Evolutionary conservation across 2,113 vertebrate species (phyloP), one percentile per base, ranked within the genome.

Genomic region (Apus apus): DNA sequence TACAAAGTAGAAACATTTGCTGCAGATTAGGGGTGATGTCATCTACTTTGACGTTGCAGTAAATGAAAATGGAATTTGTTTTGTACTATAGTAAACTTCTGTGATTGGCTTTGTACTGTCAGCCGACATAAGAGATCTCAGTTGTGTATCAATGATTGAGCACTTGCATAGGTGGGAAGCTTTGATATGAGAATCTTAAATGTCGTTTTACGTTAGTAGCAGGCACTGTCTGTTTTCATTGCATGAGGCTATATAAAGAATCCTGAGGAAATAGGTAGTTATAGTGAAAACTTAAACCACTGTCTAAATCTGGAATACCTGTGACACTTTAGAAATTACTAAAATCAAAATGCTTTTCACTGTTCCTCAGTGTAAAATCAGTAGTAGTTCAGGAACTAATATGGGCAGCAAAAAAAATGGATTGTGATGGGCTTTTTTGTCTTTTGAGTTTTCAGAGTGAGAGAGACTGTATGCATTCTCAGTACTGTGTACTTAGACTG

Each of bases 121-220:
- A 15, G 15, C 17, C 40, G 58, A 4, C 0, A 0, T 53, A 29
- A 58, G 67, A n/a, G 3, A 25, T 48, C 57, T 86, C n/a, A 46
- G 0, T 73, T 92, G 8, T 2, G 0, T 66, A 36, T 54, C 29
- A 70, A 11, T 48, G 27, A 38, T 22, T 48, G 48, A 87, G 36
- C 6, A 5, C 6, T 74, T 73, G 13, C 0, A 3, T 18, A 21
- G 20, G 13, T 14, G 3, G 29, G 14, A 72, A 60, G 23, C 60
- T 82, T 73, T 58, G 8, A 5, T 71, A 14, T 4, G 8, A 87
- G 45, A 60, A 46, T 54, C 45, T 64, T 86, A 54, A 53, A 13
- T 53, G 72, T 27, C 61, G 27, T 71, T 92, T 77, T 71, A 21
- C 68, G 36, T 38, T 84, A 48, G n/a, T 34, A 72, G 30, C 15